phyloP scores from a whole-genome alignment of 1,140 invertebrate species.

The Asbolus verrucosus region DNA sequence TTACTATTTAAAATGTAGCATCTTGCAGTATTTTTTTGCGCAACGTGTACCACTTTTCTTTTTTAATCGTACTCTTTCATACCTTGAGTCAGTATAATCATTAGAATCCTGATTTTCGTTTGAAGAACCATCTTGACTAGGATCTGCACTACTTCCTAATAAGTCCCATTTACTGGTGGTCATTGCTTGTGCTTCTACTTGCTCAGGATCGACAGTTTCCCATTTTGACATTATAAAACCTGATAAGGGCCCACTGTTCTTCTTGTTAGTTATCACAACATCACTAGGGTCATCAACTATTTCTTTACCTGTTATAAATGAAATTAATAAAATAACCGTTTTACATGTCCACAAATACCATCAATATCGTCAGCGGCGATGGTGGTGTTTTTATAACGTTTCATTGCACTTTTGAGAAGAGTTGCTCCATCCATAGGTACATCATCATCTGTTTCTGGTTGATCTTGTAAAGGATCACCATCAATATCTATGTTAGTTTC shows the following conservation, averaged over 20 bases:
- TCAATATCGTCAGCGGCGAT: constrained; percentile 56
- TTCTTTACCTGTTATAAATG: constrained; percentile 53
- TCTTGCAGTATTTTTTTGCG: too few species aligned
- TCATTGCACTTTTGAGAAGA: constrained; percentile 77
- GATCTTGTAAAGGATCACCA: constrained; percentile 75
- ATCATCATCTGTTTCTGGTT: constrained; percentile 70
- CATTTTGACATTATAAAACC: constrained; percentile 92
- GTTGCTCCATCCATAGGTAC: constrained; percentile 86
- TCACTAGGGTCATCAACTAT: constrained; percentile 62
- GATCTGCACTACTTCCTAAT: constrained; percentile 63
- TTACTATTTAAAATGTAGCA: too few species aligned
- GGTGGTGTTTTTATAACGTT: constrained; percentile 63
- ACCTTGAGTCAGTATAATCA: constrained; percentile 62
- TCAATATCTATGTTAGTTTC: constrained; percentile 73
- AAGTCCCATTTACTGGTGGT: constrained; percentile 90
- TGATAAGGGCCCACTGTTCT: constrained; percentile 56
- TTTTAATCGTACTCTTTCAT: not conserved
- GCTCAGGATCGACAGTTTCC: constrained; percentile 93
- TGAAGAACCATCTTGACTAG: constrained; percentile 69
- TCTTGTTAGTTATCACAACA: constrained; percentile 42
- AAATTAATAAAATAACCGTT: constrained; percentile 1
- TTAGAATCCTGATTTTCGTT: constrained; percentile 61
- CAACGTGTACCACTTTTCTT: not conserved
- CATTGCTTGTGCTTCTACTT: constrained; percentile 88
- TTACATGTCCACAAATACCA: constrained; percentile 7